phyloP scores from a whole-genome alignment of 2,113 vertebrate species.

The western clawed frog (Xenopus tropicalis) region DNA sequence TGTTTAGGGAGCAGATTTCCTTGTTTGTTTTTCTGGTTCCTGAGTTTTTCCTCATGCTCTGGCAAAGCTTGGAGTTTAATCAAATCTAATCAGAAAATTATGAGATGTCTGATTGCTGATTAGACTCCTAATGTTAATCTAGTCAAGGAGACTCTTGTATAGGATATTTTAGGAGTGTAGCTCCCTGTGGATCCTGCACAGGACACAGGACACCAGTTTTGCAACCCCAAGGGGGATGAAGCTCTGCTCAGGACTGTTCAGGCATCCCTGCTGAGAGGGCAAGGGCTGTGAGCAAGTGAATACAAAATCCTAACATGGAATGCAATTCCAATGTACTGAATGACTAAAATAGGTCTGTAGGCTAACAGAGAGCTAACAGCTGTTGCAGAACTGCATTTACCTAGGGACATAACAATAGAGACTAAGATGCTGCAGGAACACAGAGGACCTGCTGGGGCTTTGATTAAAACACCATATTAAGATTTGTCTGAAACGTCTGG shows the following conservation, averaged over 20 bases:
- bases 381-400: too few relatives aligned
- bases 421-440: too few relatives aligned
- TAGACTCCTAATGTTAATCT: conserved; percentile 84
- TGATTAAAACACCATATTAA: too few relatives aligned
- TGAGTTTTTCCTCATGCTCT: conserved; percentile 42
- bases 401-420: too few relatives aligned
- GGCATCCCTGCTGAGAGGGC: background rate
- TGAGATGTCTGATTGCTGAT: conserved; percentile 84
- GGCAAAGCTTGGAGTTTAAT: conserved; percentile 70
- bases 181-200: conserved; percentile 23
- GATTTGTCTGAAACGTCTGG: too few relatives aligned
- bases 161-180: conserved; percentile 70
- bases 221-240: background rate
- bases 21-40: conserved; percentile 28
- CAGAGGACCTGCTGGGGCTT: too few relatives aligned
- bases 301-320: too few relatives aligned
- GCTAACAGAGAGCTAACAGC: too few relatives aligned
- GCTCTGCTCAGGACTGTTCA: background rate
- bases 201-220: conserved; percentile 16
- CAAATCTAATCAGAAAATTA: conserved; percentile 85
- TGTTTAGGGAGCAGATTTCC: conserved; percentile 4
- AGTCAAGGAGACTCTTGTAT: conserved; percentile 74
- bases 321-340: too few relatives aligned
- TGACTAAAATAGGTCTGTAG: too few relatives aligned
- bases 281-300: background rate